Evolutionary conservation across 1,140 invertebrate species (phyloP).

Genomic region (Tetramorium alpestre): DNA sequence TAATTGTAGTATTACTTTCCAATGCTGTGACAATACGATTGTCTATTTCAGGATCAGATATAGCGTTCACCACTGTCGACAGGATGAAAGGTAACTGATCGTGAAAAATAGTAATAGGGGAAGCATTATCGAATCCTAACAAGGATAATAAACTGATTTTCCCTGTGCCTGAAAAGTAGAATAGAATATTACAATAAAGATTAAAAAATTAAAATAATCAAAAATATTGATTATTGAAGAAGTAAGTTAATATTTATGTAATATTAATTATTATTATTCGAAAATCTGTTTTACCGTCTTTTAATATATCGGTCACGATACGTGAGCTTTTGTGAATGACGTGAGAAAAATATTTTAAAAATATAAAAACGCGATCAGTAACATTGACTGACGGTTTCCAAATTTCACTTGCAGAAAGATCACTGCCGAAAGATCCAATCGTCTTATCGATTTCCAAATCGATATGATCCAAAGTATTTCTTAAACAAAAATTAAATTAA

Average conservation of each 20-base stretch:
- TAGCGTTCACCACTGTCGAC: slow-evolving; percentile 77
- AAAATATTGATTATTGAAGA: not conserved
- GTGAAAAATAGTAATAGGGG: slow-evolving; percentile 74
- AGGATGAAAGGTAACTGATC: slow-evolving; percentile 75
- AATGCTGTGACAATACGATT: slow-evolving; percentile 60
- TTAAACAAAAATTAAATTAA: slow-evolving; percentile 16
- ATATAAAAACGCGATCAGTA: slow-evolving; percentile 70
- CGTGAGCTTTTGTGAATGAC: slow-evolving; percentile 71
- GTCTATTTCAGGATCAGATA: slow-evolving; percentile 74
- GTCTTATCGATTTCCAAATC: slow-evolving; percentile 78
- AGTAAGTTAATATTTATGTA: not conserved
- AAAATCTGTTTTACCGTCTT: slow-evolving; percentile 24
- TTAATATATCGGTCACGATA: slow-evolving; percentile 29
- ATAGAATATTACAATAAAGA: not conserved
- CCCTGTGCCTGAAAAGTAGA: slow-evolving; percentile 49
- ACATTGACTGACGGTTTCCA: slow-evolving; percentile 66
- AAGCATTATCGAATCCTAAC: slow-evolving; percentile 77
- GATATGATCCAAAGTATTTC: slow-evolving; percentile 68
- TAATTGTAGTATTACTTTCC: slow-evolving; percentile 17
- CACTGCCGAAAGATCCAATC: slow-evolving; percentile 67
- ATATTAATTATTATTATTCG: not conserved
- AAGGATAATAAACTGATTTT: slow-evolving; percentile 74
- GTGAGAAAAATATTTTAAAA: slow-evolving; percentile 76
- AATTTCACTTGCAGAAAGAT: slow-evolving; percentile 65
- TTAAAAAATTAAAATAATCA: slow-evolving; percentile 1